phyloP scores from a whole-genome alignment of 2,888 invertebrate species.

The Pyrrhosoma nymphula region DNA sequence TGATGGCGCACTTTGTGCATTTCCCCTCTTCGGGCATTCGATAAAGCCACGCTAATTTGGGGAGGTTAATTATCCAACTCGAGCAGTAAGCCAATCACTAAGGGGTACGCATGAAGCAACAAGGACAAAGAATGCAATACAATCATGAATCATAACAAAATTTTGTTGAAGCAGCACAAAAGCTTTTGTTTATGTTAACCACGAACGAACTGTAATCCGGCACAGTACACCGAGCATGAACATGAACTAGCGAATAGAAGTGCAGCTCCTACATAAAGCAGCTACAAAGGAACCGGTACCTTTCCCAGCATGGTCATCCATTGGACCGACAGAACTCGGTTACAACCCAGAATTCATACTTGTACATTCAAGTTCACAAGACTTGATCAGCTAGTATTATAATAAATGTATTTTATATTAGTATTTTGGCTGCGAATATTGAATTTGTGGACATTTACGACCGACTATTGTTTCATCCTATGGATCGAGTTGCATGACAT shows the following conservation, averaged over 20 bases:
- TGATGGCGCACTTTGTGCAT: not conserved
- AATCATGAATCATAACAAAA: constrained; percentile 14
- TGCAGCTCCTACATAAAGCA: not conserved
- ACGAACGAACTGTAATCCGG: not conserved
- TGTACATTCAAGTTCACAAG: not conserved
- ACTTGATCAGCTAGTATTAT: too few relatives aligned
- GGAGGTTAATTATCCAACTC: constrained; percentile 2
- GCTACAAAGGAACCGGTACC: not conserved
- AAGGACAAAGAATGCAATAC: not conserved
- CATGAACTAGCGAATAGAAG: not conserved
- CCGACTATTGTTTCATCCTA: too few relatives aligned
- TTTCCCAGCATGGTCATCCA: not conserved
- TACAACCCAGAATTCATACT: not conserved
- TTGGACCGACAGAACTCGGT: not conserved
- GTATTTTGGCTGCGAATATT: too few relatives aligned
- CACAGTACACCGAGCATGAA: not conserved
- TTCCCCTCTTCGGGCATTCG: not conserved
- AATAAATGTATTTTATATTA: too few relatives aligned
- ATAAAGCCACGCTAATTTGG: not conserved
- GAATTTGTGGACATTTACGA: too few relatives aligned
- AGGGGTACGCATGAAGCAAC: not conserved
- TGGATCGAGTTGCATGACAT: too few relatives aligned
- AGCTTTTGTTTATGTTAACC: constrained; percentile 8
- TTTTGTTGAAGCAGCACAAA: not conserved
- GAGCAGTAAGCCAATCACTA: constrained; percentile 21